phyloP scores from a whole-genome alignment of 2,113 vertebrate genomes.

The Lagenorhynchus albirostris region DNA sequence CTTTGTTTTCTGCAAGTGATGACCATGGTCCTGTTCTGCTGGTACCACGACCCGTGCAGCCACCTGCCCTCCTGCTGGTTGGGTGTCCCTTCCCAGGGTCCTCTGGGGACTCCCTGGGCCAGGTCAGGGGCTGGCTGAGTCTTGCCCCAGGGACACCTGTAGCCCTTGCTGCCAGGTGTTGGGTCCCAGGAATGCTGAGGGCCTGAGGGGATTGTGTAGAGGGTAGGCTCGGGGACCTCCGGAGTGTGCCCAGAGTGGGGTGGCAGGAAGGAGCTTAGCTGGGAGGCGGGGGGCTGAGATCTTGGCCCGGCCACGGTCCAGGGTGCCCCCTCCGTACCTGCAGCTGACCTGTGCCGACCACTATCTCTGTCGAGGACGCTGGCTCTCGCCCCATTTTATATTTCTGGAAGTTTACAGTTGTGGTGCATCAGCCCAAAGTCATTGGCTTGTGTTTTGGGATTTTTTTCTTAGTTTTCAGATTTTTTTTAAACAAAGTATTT shows the following conservation, averaged over 20 bases:
- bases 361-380: accelerated
- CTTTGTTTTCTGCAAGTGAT: not conserved
- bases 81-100: not conserved
- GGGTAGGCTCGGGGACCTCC: not conserved
- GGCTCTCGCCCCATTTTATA: accelerated
- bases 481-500: constrained; percentile 79
- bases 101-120: not conserved
- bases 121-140: not conserved
- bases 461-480: constrained; percentile 59
- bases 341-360: no score
- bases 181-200: not conserved
- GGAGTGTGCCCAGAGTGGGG: accelerated
- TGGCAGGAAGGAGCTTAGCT: not conserved
- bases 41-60: not conserved
- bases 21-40: not conserved
- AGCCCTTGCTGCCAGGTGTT: no score
- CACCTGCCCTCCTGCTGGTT: not conserved
- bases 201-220: accelerated
- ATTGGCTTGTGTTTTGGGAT: constrained; percentile 49
- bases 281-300: not conserved
- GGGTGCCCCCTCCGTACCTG: not conserved
- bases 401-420: constrained; percentile 52
- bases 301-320: not conserved
- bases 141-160: not conserved
- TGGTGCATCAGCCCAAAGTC: constrained; percentile 60